Base-by-base conservation (phyloP, 2,113 vertebrate species). In the Sinocyclocheilus anophthalmus region DNA sequence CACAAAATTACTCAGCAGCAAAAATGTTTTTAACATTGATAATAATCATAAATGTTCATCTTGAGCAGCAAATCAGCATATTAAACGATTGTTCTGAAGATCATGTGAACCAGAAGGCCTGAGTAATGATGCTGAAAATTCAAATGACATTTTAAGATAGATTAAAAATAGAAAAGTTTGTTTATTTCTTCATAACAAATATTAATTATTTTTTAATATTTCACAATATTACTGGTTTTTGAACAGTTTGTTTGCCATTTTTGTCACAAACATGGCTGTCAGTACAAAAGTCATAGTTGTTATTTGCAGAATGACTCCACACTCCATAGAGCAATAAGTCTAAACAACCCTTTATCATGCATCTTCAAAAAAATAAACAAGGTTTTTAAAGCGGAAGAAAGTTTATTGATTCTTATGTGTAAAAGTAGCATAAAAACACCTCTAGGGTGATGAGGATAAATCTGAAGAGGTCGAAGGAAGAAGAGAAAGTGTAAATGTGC, bases 371-470 rank as follows among this genome's bases (percentile, higher is more conserved):
- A 26, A 77, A 53, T 14, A 30, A 77, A 50, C 5, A 33, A 65
- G 79, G 24, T 33, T 50, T 92, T 88, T 89, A 81, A 72, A 87
- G 75, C 82, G 80, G 69, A 72, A 76, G 75, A 53, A 84, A 77
- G 33, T 13, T 78, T 91, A 94, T 92, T 90, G 92, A 92, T 93
- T 87, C 30, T 12, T 2, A 53, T 61, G 22, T 57, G 20, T n/a
- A 39, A 84, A 57, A 73, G 48, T n/a, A 59, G 14, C 67, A 84
- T 42, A 57, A 75, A 79, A 87, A 67, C 24, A 83, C 30, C 55
- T 69, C 59, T n/a, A 22, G 26, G 42, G 75, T 61, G 26, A 85
- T 72, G 14, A 75, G 53, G 33, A 63, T 76, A 37, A 18, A 86
- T 70, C 30, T 14, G 3, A 73, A 59, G n/a, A 55, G 53, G 30